Base-by-base conservation (phyloP, 2,113 vertebrate genomes). In the Muntiacus reevesi region DNA sequence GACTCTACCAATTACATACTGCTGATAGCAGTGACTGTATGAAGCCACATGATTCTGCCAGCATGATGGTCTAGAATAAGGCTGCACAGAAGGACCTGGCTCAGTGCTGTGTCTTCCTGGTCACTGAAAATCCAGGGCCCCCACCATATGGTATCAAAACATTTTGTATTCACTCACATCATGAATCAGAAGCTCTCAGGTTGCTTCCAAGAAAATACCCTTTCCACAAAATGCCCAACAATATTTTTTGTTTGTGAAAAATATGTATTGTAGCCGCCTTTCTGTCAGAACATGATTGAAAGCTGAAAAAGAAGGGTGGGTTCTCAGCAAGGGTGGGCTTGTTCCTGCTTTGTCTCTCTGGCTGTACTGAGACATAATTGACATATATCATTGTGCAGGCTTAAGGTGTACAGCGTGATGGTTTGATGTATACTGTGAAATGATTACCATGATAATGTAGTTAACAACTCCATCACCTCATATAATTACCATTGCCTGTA, bases 61-160 rank as follows among this genome's bases (percentile, higher is more conserved):
- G 43, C 0, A 0, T 7, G n/a, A 64, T 0, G 3, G 27, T 19
- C 76, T 17, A 23, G 47, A 15, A 27, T 1, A 8, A 1, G 6
- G 1, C 8, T 2, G 1, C 12, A 2, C 25, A 0, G 28, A 1
- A 12, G 6, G 28, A 43, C 36, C 50, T 15, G 50, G 33, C 45
- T 36, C 23, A 3, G 1, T 2, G 14, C 36, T 11, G 13, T 33
- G 21, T 40, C 17, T 7, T 12, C 5, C 40, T 27, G 21, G 3
- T 23, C 9, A 17, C 3, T 27, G 25, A 0, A 57, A 36, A 25
- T 12, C 5, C 0, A 33, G 30, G 52, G 14, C 4, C 23, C 17
- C 47, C 7, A 2, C 30, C 15, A 7, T 47, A 11, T 14, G 47
- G 43, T 2, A 59, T 23, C 6, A 7, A 43, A 52, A 30, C 25